Conservation (phyloP, 2,888 invertebrate species). For the Rotaria socialis region DNA sequence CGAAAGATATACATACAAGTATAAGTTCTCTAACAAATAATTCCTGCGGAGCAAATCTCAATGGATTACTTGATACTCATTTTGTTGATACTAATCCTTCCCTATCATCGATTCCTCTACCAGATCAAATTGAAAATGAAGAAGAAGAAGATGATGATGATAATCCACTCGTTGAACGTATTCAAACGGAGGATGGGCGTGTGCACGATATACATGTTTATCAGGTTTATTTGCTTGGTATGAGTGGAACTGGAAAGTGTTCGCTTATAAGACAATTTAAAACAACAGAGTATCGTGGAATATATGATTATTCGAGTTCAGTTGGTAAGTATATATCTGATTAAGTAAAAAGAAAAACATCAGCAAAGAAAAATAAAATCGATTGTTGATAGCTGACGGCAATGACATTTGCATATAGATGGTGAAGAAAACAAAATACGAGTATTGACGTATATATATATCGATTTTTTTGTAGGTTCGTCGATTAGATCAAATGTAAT, state of each 20-base stretch:
- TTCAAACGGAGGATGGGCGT: slow-evolving; percentile 11
- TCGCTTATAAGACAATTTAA: slow-evolving; percentile 45
- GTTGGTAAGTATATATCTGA: not conserved
- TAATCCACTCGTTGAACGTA: not conserved
- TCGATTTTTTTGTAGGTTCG: not conserved
- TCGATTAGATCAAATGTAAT: not conserved
- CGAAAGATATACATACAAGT: slow-evolving; percentile 29
- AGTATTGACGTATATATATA: no score
- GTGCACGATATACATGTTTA: slow-evolving; percentile 29
- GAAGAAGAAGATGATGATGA: not conserved
- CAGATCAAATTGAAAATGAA: not conserved
- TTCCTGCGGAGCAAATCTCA: not conserved
- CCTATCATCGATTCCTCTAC: not conserved
- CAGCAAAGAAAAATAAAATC: not conserved
- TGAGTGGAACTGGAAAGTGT: slow-evolving; percentile 44
- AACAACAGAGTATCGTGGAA: slow-evolving; percentile 46
- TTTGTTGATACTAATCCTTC: not conserved
- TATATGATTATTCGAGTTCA: slow-evolving; percentile 40
- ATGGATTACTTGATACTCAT: not conserved
- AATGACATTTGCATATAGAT: not conserved
- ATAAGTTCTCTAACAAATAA: not conserved
- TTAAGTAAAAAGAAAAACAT: no score
- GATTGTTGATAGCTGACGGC: not conserved
- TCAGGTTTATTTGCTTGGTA: slow-evolving; percentile 45
- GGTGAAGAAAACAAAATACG: not conserved